A percentile compares a stretch with the other conserved stretches of the same genome.
Conservation (phyloP, 2,888 invertebrate genomes). For the Cremastinae sp. region DNA sequence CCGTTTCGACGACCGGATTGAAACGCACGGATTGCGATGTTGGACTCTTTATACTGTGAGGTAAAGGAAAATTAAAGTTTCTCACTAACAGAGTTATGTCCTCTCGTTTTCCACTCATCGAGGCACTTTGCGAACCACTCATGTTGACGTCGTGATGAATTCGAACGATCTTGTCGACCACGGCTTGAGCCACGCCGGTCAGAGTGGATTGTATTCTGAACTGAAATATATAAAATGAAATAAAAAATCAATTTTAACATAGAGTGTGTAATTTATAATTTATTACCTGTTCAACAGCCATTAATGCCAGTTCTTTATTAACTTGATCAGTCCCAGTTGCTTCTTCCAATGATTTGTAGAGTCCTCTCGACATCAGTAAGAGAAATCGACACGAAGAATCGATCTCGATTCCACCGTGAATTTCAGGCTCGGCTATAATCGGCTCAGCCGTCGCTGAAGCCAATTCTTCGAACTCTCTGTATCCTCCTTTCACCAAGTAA, state of each 20-base stretch:
- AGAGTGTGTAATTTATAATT: neutral
- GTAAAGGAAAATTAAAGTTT: conserved; percentile 91
- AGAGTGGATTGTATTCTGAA: conserved; percentile 90
- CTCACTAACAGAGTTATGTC: conserved; percentile 93
- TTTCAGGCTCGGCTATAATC: conserved; percentile 91
- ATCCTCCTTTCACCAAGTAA: conserved; percentile 92
- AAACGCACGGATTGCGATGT: conserved; percentile 82
- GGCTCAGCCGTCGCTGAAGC: conserved; percentile 87
- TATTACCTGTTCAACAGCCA: conserved; percentile 88
- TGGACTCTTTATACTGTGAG: conserved; percentile 83
- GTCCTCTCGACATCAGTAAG: conserved; percentile 91
- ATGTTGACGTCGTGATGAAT: conserved; percentile 90
- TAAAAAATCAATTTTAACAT: neutral
- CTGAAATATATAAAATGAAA: conserved; percentile 75
- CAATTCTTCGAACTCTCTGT: conserved; percentile 90
- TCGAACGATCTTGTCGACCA: conserved; percentile 91
- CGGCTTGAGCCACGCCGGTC: conserved; percentile 91
- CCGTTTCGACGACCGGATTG: conserved; percentile 84
- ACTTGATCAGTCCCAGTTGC: conserved; percentile 89
- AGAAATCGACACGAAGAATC: conserved; percentile 92
- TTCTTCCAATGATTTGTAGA: conserved; percentile 92
- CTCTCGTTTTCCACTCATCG: conserved; percentile 84
- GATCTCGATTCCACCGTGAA: conserved; percentile 89
- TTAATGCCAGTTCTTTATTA: conserved; percentile 89
- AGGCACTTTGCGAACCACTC: conserved; percentile 80